Conservation (phyloP, 2,888 invertebrate species). For the Dioctria rufipes region DNA sequence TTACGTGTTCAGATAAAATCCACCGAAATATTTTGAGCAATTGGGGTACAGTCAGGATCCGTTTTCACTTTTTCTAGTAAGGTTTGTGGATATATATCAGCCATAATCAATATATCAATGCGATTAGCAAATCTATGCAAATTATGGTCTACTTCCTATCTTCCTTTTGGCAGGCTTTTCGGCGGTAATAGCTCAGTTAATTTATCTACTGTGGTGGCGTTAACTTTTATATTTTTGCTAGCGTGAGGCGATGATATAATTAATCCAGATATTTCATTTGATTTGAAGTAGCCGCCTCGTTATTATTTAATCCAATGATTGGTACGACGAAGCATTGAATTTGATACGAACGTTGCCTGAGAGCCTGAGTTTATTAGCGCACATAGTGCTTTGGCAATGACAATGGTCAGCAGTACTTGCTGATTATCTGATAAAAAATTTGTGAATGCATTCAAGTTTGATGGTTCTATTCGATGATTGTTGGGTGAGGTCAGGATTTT, state of each 20-base stretch:
- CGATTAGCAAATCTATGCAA: background rate
- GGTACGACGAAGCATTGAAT: no score
- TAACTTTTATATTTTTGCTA: background rate
- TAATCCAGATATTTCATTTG: background rate
- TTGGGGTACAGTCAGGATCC: background rate
- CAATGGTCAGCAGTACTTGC: no score
- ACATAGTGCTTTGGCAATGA: no score
- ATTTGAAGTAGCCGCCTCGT: background rate
- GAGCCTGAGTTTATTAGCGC: no score
- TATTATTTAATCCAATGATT: no score
- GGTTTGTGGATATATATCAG: no score
- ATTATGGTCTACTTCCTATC: background rate
- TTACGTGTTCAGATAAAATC: background rate
- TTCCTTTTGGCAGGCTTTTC: background rate
- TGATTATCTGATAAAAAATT: no score
- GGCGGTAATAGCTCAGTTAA: background rate
- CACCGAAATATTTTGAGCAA: background rate
- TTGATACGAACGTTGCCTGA: no score
- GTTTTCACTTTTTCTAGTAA: background rate
- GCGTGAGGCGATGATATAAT: background rate
- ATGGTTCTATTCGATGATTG: no score
- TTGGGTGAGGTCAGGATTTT: no score
- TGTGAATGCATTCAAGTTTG: no score
- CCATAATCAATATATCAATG: background rate
- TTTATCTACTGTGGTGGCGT: background rate